Conservation (phyloP, 2,797 vertebrate genomes). For the Uromys caudimaculatus region DNA sequence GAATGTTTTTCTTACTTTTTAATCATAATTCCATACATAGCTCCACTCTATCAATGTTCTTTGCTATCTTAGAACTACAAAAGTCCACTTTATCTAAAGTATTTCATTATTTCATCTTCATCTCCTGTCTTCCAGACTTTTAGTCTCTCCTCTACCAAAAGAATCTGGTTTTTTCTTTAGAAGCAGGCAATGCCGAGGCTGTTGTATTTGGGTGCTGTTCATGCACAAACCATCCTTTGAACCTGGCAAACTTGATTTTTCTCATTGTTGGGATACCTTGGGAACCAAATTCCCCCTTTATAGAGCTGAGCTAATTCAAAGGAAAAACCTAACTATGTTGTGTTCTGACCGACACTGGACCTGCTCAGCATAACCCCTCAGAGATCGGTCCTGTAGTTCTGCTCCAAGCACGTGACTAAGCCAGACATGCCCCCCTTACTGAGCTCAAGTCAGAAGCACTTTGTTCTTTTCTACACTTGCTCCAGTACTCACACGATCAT, state of each 20-base stretch:
- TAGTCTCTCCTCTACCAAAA: not conserved
- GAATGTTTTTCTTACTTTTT: not conserved
- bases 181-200: not conserved
- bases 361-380: not conserved
- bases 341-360: not conserved
- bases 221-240: not conserved
- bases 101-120: conserved; percentile 4
- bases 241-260: not conserved
- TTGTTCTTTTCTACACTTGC: not conserved
- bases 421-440: not conserved
- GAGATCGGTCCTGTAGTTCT: not conserved
- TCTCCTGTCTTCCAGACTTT: not conserved
- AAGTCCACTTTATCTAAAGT: not conserved
- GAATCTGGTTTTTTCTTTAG: not conserved
- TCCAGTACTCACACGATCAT: not conserved
- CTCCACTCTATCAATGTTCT: not conserved
- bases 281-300: not conserved
- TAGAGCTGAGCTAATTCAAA: not conserved
- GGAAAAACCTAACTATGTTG: not conserved
- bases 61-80: conserved; percentile 8
- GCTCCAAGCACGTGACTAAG: not conserved
- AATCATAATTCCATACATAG: not conserved
- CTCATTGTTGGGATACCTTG: not conserved
- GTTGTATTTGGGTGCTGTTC: not conserved
- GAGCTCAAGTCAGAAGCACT: not conserved